Evolutionary conservation across 1,140 invertebrate species (phyloP).

Genomic region (Asobara japonica): DNA sequence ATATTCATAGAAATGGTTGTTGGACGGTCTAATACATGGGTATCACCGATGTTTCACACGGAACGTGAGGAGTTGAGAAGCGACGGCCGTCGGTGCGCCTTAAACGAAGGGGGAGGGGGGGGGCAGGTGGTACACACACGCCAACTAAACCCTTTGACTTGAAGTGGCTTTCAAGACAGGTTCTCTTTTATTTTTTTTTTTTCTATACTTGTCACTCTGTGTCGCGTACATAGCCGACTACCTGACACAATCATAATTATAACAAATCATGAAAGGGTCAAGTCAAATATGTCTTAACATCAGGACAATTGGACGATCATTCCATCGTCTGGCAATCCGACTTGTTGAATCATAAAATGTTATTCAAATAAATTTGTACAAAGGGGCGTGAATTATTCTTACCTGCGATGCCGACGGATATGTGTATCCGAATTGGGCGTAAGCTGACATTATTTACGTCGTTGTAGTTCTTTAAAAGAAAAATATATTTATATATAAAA

Average conservation of each 20-base stretch:
- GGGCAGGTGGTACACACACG: slow-evolving; percentile 26
- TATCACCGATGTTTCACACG: slow-evolving; percentile 16
- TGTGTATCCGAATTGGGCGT: slow-evolving; percentile 84
- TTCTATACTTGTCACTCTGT: background rate
- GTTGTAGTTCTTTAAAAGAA: background rate
- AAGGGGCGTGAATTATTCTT: slow-evolving; percentile 46
- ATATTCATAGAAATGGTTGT: background rate
- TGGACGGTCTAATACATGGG: background rate
- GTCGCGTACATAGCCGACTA: background rate
- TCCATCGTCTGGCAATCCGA: background rate
- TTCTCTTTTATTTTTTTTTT: background rate
- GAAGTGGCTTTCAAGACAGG: background rate
- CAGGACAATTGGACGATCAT: background rate
- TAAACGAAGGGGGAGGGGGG: background rate
- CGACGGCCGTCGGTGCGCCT: slow-evolving; percentile 38
- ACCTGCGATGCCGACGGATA: slow-evolving; percentile 84
- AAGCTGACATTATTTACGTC: slow-evolving; percentile 75
- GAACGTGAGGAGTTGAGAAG: slow-evolving; percentile 18
- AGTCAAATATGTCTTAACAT: background rate
- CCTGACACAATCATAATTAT: background rate
- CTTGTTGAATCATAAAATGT: background rate
- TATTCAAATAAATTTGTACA: background rate
- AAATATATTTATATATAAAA: no score
- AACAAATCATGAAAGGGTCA: slow-evolving; percentile 1
- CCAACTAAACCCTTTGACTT: background rate